phyloP scores from a whole-genome alignment of 2,888 invertebrate species.

The Acanthacorydalis orientalis region DNA sequence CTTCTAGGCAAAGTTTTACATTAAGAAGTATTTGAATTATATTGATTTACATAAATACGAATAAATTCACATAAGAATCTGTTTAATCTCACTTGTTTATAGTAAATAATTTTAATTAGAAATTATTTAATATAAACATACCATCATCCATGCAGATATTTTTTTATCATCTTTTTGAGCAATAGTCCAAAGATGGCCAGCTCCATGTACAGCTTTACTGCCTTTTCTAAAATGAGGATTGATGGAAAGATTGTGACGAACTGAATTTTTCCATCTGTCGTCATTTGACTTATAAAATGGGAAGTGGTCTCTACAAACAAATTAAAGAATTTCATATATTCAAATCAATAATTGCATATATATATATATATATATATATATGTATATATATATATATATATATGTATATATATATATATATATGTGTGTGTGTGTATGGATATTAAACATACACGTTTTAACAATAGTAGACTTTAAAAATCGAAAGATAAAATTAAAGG shows the following conservation, averaged over 20 bases:
- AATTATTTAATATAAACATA: constrained; percentile 18
- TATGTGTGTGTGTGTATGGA: too few relatives aligned
- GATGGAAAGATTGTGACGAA: constrained; percentile 78
- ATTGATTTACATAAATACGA: too few relatives aligned
- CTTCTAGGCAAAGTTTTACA: constrained; percentile 20
- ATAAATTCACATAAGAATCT: too few relatives aligned
- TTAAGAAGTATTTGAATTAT: not conserved
- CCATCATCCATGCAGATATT: constrained; percentile 37
- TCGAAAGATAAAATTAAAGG: too few relatives aligned
- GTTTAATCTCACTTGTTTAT: not conserved
- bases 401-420: too few relatives aligned
- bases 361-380: too few relatives aligned
- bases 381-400: too few relatives aligned
- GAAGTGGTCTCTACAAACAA: constrained; percentile 53
- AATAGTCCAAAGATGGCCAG: constrained; percentile 80
- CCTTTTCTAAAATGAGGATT: constrained; percentile 85
- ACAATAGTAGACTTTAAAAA: too few relatives aligned
- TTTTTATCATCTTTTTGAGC: constrained; percentile 43
- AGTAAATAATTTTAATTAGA: not conserved
- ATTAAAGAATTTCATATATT: not conserved
- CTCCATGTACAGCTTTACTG: constrained; percentile 69
- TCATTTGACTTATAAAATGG: constrained; percentile 81
- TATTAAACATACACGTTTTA: too few relatives aligned
- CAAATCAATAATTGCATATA: too few relatives aligned
- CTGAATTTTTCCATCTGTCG: constrained; percentile 86